Base-by-base conservation (phyloP, 2,113 vertebrate genomes). In the Pterocles burchelli region DNA sequence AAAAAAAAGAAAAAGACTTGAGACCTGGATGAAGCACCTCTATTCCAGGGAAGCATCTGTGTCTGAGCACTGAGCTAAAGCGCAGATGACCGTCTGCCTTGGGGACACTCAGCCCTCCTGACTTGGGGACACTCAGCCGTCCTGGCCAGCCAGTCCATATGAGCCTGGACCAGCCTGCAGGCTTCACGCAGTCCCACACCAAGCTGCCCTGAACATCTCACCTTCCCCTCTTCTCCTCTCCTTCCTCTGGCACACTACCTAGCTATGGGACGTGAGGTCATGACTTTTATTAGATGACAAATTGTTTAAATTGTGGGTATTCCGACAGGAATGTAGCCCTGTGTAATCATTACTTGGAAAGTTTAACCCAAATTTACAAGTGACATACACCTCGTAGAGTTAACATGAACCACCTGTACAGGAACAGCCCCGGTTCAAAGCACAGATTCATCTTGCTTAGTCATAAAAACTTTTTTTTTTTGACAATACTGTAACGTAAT, bases 61-160 rank as follows among this genome's bases (percentile, higher is more conserved):
- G 1, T 45, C 88, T 7, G 41, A 92, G 82, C 81, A 18, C 58
- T 6, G 15, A 76, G 88, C 77, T 52, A 45, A 52, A 66, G 33
- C 18, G 7, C 18, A 1, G 78, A 7, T 10, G 28, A 36, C n/a
- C 4, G 1, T 10, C 87, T 79, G 72, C 88, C 43, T 14, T 13
- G 29, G 88, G 90, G 90, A 93, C 88, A 31, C 96, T 97, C 94
- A 81, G 93, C 94, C 94, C 91, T 81, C 31, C 43, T 7, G 48
- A 85, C 43, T 13, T 13, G 29, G 88, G 90, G 90, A 93, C 88
- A 31, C 96, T 97, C 94, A 81, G 93, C 94, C 94, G 89, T 81
- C 31, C 43, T 7, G 43, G 22, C 11, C 0, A 0, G 38, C 84
- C 54, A 72, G 24, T 17, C 24, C 48, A n/a, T n/a, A 33, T 0